Evolutionary conservation across 2,888 invertebrate genomes (phyloP), one percentile per base, ranked within the genome.

Genomic region (Blera fallax): DNA sequence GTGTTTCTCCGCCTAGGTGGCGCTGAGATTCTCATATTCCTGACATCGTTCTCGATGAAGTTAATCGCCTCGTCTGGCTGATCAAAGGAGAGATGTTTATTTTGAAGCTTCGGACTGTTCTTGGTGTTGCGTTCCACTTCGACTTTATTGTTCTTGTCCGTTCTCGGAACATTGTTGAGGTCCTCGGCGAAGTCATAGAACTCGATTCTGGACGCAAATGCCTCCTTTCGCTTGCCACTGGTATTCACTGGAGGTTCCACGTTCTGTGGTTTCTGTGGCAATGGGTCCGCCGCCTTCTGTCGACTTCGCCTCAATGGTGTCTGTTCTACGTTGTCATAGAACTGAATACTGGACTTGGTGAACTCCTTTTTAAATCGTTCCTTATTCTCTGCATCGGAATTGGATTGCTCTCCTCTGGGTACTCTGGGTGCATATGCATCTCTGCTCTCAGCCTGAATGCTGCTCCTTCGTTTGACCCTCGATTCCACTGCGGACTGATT

Each of bases 271-370:
- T 77, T 85, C 79, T 48, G 69, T 7, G 3, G 87, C 56, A 45
- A 89, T 2, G 50, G 56, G 40, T n/a, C 88, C 1, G 89, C 89
- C 34, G 89, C 85, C 40, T 90, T 90, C 10, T 89, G 89, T 14
- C 69, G 60, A 56, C 43, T 87, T 1, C 64, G 48, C 0, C 73
- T 24, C n/a, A 56, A 0, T 3, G 76, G 62, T 6, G 79, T 56
- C 16, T 84, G 83, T 5, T 89, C 87, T 5, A 90, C 80, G 78
- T 90, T 89, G 56, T 92, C 92, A 73, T 89, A 89, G 80, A 92
- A 92, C 70, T 91, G 89, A 52, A 92, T 92, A 37, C 91, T 91
- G 0, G 92, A 92, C 29, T 90, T 91, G 52, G 92, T 90, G 58
- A 92, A 90, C 54, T 92, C 91, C 80, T 90, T 91, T 79, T 91